Base-by-base conservation (phyloP, 1,140 invertebrate species). In the Zaprionus africanus region DNA sequence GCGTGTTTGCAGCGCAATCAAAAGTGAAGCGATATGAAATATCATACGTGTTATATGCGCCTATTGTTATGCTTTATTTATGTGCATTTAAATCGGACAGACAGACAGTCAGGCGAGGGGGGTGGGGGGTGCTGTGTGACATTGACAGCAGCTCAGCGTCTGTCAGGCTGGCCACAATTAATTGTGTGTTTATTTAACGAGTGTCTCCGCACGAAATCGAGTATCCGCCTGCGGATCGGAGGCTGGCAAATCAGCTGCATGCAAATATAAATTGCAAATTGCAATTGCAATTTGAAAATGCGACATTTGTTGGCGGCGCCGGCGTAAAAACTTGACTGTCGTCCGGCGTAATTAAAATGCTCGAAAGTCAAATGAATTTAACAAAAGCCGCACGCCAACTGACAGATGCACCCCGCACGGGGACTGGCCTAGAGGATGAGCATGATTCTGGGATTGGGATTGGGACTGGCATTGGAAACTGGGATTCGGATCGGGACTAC, bases 131-230 rank as follows among this genome's bases (percentile, higher is more conserved):
- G 28, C 7, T 31, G 28, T 31, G 28, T 31, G 28, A 73, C 59
- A 56, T 54, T 73, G 31, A 28, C 53, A 63, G n/a, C 26, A 77
- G 59, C 36, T 68, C 38, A 72, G 28, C 58, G 56, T 69, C 19
- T 79, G 82, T 63, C 82, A 36, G 17, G 49, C 53, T 70, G 65
- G 53, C 75, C 82, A 64, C 79, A 86, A 82, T 85, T 85, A 85
- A 85, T 79, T 82, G 82, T 67, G 69, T 82, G 79, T 82, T 86
- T 86, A 73, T 82, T 86, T 78, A 57, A 65, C 53, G 24, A 57
- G 36, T 24, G 51, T 65, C n/a, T 46, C 46, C 9, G 56, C 53
- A 36, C 11, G 5, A 17, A 19, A 59, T 31, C 11, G 31, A 34
- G 53, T 31, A 34, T 57, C 11, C 26, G 26, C 26, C 26, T 31